A percentile compares a stretch with the other conserved stretches of the same genome.
These are phyloP conservation scores for Holocentrus rufus DNA, from an alignment of 2,797 vertebrate species.

Conservation along the genomic window DNA sequence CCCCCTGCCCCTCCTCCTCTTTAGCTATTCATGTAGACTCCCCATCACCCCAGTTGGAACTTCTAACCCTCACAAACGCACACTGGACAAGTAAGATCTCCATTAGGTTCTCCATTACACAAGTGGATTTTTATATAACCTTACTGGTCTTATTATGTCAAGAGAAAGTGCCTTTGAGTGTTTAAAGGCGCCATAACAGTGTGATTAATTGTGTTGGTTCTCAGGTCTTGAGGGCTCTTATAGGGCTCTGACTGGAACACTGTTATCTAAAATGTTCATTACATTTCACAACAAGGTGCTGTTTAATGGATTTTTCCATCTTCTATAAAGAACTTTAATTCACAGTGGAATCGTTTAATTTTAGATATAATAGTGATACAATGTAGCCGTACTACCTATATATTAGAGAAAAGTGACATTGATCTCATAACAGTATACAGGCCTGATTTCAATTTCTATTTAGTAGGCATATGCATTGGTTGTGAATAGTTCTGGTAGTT, in stretches of 20 bases:
- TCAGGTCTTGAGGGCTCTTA: neutral
- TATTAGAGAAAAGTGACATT: neutral
- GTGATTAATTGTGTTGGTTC: constrained; percentile 19
- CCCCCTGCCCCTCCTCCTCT: too few relatives aligned
- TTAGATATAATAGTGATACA: neutral
- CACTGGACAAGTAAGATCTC: constrained; percentile 57
- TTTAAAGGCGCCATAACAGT: constrained; percentile 39
- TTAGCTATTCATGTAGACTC: neutral
- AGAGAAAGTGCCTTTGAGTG: constrained; percentile 56
- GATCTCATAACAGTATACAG: neutral
- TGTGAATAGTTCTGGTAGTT: neutral
- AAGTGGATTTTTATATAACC: constrained; percentile 75
- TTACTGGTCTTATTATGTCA: constrained; percentile 75
- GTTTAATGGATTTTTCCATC: constrained; percentile 9
- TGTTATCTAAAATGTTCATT: constrained; percentile 22
- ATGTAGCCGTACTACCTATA: neutral
- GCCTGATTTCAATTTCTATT: neutral
- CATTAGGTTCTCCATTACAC: constrained; percentile 63
- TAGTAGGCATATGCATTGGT: neutral
- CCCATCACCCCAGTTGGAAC: neutral
- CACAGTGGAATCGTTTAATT: neutral
- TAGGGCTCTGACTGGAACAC: constrained; percentile 12
- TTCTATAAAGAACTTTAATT: neutral
- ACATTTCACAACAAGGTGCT: neutral
- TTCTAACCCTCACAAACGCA: constrained; percentile 15